Base-by-base conservation (phyloP, 1,140 invertebrate species). In the Meloidogyne hapla region DNA sequence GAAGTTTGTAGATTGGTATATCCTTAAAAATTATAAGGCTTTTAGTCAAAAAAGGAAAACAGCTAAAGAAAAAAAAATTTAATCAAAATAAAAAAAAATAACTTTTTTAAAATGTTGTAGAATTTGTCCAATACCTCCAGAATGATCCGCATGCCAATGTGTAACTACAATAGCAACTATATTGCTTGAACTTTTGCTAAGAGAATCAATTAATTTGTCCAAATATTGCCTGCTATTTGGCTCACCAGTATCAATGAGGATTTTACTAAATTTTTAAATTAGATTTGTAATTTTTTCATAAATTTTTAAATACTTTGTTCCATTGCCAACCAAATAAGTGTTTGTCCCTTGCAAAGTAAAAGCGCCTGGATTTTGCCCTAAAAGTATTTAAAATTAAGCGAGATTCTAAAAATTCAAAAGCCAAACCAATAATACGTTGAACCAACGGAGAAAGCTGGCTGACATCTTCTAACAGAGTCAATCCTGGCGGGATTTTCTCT, bases 281-380 rank as follows among this genome's bases (percentile, higher is more conserved):
- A 33, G 33, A 8, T 0, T 33, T 33, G 33, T 8, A 33, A 33
- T 6, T 33, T 33, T 33, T 33, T 33, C 33, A 8, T n/a, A 33
- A 85, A 81, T 90, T 68, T 56, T 69, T 61, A 64, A 65, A 89
- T 89, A 94, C 94, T 91, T 92, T 88, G 90, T 91, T 5, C 94
- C 94, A 56, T 91, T 94, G 18, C 94, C 94, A 72, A 96, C 89
- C 18, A 98, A 88, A 88, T 99, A 99, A 0, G 95, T 96, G 88
- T 99, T 99, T 0, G 96, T 98, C 69, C 96, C 91, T 89, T 98
- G 96, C 1, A 98, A 88, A 0, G 95, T 98, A 92, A 96, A 94
- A 61, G 91, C 89, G 38, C 94, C 92, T 33, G 95, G 94, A 91
- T 99, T 99, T 84, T 94, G 95, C 70, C 95, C 96, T 64, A 98